Conservation (phyloP, 2,113 vertebrate species). For the Sceloporus tristichus region DNA sequence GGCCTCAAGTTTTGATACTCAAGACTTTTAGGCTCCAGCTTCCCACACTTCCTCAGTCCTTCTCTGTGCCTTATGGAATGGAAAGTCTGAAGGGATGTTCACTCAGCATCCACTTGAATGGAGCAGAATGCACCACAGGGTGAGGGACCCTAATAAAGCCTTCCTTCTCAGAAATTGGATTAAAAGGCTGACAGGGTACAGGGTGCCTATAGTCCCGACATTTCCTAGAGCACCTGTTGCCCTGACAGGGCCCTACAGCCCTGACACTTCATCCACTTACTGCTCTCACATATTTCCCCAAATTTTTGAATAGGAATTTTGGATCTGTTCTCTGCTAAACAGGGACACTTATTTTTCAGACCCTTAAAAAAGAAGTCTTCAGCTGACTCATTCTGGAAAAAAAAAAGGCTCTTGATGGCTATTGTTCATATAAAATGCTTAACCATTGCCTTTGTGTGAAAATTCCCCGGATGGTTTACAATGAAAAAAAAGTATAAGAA, state of each 20-base stretch:
- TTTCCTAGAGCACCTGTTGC: background rate
- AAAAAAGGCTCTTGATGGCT: background rate
- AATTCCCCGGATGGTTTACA: background rate
- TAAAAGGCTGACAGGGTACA: background rate
- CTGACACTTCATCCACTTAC: background rate
- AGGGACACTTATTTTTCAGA: conserved; percentile 26
- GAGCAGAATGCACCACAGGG: background rate
- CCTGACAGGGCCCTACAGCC: background rate
- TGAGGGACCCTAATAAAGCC: background rate
- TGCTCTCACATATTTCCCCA: background rate
- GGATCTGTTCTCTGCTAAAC: conserved; percentile 12
- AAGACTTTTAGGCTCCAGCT: too few species aligned
- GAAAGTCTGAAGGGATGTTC: too few species aligned
- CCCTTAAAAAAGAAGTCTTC: background rate
- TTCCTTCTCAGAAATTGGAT: background rate
- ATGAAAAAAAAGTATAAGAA: background rate
- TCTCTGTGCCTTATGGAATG: too few species aligned
- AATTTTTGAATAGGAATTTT: background rate
- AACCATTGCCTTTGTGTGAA: background rate
- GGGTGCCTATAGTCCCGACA: background rate
- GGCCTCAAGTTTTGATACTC: too few species aligned
- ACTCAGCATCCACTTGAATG: background rate
- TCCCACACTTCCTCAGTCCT: too few species aligned
- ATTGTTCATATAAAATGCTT: background rate
- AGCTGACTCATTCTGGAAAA: background rate